Base-by-base conservation (phyloP, 2,797 vertebrate genomes). In the Moxostoma hubbsi region DNA sequence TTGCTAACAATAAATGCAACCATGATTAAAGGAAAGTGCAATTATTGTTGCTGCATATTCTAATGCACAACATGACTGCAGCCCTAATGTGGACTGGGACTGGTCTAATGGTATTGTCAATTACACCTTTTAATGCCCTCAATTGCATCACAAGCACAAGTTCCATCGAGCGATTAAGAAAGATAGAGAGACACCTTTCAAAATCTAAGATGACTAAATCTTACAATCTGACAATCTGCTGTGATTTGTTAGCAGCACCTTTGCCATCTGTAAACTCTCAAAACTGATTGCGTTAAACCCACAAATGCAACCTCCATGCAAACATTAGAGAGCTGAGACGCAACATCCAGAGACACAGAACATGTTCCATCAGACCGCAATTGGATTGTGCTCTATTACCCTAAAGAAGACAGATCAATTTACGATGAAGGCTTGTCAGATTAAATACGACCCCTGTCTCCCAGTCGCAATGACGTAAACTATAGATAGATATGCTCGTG, bases 291-390 rank as follows among this genome's bases (percentile, higher is more conserved):
- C 65, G 53, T 70, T 53, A 74, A 80, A 80, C 67, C 58, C 43
- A 45, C 15, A 10, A 55, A 54, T 0, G 50, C 50, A 63, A 73
- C 68, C 36, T 43, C 75, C 57, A 54, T 50, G 51, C 65, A 73
- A 78, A 76, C 66, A 65, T 15, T 36, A 59, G 82, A 82, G 67
- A 81, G 73, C 71, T 65, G 75, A 87, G 76, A 61, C 24, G 43
- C 75, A 65, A 80, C 16, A 80, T 75, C 78, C 65, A 74, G 73
- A 78, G 85, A 83, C 57, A 18, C 6, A 49, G 43, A 9, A 57
- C 50, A 64, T 78, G 66, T 83, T 75, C 72, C 69, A 83, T 73
- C 81, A 74, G 81, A 83, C 85, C 75, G 81, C 71, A 66, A 77
- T 82, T 80, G 75, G 82, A 85, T 89, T 65, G 65, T 43, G 65